A percentile compares a stretch with the other conserved stretches of the same genome.
phyloP scores from a whole-genome alignment of 2,113 vertebrate species.

The Pelvicachromis taeniatus region DNA sequence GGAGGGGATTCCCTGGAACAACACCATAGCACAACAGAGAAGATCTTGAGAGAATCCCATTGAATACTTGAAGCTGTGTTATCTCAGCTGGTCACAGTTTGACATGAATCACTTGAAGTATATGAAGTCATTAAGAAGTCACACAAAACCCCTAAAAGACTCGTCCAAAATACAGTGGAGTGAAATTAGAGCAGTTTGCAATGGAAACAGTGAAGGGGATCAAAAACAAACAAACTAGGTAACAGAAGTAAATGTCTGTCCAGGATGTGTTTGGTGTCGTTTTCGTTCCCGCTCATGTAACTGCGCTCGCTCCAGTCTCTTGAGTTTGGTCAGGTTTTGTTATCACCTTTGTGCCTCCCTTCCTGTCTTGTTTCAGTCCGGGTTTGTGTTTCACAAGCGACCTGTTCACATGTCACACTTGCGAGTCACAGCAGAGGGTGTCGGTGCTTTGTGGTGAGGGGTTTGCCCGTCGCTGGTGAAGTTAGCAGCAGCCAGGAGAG shows the following conservation, averaged over 20 bases:
- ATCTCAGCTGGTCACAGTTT: neutral
- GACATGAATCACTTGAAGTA: neutral
- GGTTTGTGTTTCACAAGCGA: neutral
- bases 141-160: neutral
- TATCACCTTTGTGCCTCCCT: neutral
- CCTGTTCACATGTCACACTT: neutral
- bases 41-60: neutral
- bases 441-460: slow-evolving; percentile 4
- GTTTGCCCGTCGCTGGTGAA: slow-evolving; percentile 5
- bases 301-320: neutral
- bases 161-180: neutral
- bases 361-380: neutral
- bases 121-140: neutral
- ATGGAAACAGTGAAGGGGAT: neutral
- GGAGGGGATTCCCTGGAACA: neutral
- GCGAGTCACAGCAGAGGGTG: neutral
- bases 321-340: neutral
- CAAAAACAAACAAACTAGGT: neutral
- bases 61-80: neutral
- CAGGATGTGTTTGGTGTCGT: neutral
- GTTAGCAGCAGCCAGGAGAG: slow-evolving; percentile 37
- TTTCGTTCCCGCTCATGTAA: neutral
- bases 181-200: neutral
- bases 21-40: neutral
- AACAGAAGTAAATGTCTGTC: neutral